Evolutionary conservation across 2,888 invertebrate species (phyloP), one percentile per base, ranked within the genome.

Genomic region (Drosophila conformis): DNA sequence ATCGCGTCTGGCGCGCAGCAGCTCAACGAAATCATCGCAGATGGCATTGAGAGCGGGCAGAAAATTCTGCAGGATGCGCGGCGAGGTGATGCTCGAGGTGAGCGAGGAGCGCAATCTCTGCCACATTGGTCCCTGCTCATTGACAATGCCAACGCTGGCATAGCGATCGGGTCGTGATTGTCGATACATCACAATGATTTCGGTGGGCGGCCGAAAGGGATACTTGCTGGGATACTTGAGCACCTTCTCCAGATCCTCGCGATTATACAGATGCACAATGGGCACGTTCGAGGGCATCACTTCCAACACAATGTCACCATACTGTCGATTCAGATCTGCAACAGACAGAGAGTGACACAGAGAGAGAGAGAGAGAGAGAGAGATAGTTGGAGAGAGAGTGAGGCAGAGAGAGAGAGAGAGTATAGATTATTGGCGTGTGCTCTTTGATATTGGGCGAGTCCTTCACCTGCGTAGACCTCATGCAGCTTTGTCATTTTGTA

Each of bases 121-220:
- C 97, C 97, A 98, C 73, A 95, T 95, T 82, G 95, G 95, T 8
- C 97, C 97, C 94, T 96, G 95, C 96, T 97, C 97, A 92, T 97
- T 97, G 36, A 96, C 96, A 59, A 98, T 94, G 79, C 98, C 97
- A 31, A 95, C 95, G 77, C 96, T 97, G 36, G 96, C 95, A 92
- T 97, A 98, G 91, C 96, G 94, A 90, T 97, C 97, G 0, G 96
- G 96, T 25, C 96, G 94, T 51, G 95, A 95, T 62, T 94, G 94
- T 36, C 97, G 94, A 93, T 97, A 97, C 83, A 95, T 94, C 56
- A 96, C 95, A 31, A 97, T 95, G 78, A 97, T 96, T 93, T 97
- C 97, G 2, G 97, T 97, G 38, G 97, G 96, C 15, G 98, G 97
- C 25, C 98, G 94, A 85, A 96, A 95, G 0, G 97, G 97, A 87